Conservation (phyloP, 2,888 invertebrate species). For the Mesorhabditis belari region DNA sequence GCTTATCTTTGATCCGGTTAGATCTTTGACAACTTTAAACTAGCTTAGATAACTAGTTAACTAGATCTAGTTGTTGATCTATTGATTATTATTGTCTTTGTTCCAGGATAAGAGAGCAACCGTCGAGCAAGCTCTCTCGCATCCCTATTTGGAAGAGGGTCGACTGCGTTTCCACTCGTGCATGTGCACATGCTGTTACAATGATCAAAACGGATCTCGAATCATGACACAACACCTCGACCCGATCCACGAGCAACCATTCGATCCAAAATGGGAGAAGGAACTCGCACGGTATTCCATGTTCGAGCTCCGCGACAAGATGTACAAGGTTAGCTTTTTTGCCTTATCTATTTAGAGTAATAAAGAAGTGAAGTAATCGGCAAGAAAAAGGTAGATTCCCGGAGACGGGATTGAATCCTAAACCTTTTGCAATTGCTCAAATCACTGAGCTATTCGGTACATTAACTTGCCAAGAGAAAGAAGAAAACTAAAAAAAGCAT, state of each 20-base stretch:
- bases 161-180: slow-evolving; percentile 96
- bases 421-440: too few species aligned
- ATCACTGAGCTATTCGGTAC: too few species aligned
- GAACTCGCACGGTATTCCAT: slow-evolving; percentile 66
- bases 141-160: slow-evolving; percentile 95
- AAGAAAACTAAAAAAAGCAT: too few species aligned
- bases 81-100: background rate
- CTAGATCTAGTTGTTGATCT: background rate
- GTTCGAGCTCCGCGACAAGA: slow-evolving; percentile 70
- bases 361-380: too few species aligned
- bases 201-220: slow-evolving; percentile 26
- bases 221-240: slow-evolving; percentile 36
- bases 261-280: slow-evolving; percentile 93
- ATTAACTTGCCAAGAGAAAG: too few species aligned
- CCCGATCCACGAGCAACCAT: slow-evolving; percentile 70
- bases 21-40: background rate
- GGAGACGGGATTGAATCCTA: too few species aligned
- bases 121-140: slow-evolving; percentile 86
- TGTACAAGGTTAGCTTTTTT: slow-evolving; percentile 84
- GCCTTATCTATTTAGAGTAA: background rate
- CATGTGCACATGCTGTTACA: slow-evolving; percentile 91
- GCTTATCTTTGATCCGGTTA: slow-evolving; percentile 94
- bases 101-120: slow-evolving; percentile 65
- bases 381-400: too few species aligned
- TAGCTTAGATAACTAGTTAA: background rate